Evolutionary conservation across 2,113 vertebrate genomes (phyloP).

Genomic region (Dolichotis patagonum): DNA sequence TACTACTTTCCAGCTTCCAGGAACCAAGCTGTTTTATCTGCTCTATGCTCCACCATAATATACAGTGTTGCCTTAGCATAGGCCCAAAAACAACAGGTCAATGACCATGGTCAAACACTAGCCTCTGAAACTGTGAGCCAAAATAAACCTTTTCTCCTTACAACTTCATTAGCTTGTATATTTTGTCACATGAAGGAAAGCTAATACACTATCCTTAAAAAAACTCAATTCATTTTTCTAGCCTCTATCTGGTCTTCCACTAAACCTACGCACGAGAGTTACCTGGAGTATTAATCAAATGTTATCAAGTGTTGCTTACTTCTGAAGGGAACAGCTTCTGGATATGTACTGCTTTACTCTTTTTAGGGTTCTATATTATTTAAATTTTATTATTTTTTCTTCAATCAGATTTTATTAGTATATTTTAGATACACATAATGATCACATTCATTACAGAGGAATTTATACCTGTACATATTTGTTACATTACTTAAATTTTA

Average conservation of each 20-base stretch:
- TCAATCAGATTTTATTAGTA: background rate
- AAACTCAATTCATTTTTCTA: conserved; percentile 40
- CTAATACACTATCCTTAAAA: background rate
- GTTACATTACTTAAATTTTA: conserved; percentile 27
- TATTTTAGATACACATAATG: background rate
- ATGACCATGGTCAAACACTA: background rate
- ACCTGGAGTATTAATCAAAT: conserved; percentile 32
- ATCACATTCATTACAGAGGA: background rate
- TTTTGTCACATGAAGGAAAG: background rate
- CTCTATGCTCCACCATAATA: background rate
- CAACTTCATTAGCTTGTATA: background rate
- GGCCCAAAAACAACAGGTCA: background rate
- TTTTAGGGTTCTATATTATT: conserved; percentile 18
- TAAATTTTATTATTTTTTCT: background rate
- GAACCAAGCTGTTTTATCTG: background rate
- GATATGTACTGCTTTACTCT: conserved; percentile 17
- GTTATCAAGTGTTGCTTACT: background rate
- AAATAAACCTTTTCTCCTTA: background rate
- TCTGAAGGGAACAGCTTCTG: background rate
- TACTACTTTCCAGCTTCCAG: background rate
- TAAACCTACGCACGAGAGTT: background rate
- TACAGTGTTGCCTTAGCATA: background rate
- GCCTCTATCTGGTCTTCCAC: background rate
- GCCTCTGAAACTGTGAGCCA: background rate
- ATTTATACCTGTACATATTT: background rate